Conservation (phyloP, 2,888 invertebrate species). For the Cataglyphis altisquamis region DNA sequence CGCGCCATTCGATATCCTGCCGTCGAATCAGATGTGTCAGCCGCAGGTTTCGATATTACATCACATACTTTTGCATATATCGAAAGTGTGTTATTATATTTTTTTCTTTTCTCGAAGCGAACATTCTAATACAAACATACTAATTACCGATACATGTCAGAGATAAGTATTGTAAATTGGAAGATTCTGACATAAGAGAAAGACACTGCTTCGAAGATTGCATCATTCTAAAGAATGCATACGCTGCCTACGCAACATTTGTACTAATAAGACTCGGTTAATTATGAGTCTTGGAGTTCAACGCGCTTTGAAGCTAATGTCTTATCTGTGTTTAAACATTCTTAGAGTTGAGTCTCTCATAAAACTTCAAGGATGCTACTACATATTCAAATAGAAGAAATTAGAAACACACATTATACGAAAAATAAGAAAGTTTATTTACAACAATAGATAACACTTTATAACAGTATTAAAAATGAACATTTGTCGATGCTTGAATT, state of each 20-base stretch:
- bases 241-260: conserved; percentile 66
- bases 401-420: not conserved
- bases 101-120: not conserved
- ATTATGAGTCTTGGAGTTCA: conserved; percentile 70
- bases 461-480: not conserved
- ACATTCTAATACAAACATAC: not conserved
- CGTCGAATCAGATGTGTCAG: conserved; percentile 45
- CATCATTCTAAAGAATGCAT: conserved; percentile 54
- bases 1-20: conserved; percentile 68
- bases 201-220: conserved; percentile 50
- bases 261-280: conserved; percentile 70
- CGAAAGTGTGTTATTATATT: not conserved
- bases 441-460: not conserved
- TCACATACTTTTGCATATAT: conserved; percentile 7
- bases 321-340: conserved; percentile 28
- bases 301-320: conserved; percentile 48
- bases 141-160: not conserved
- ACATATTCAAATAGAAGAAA: not conserved
- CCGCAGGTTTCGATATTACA: conserved; percentile 54
- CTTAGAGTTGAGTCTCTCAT: not conserved
- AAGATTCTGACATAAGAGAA: conserved; percentile 2
- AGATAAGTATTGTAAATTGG: not conserved
- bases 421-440: conserved; percentile 5
- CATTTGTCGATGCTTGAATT: conserved; percentile 15
- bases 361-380: not conserved